These are phyloP conservation scores for Acromyrmex echinatior DNA, from an alignment of 1,140 invertebrate genomes.

Conservation along the genomic window DNA sequence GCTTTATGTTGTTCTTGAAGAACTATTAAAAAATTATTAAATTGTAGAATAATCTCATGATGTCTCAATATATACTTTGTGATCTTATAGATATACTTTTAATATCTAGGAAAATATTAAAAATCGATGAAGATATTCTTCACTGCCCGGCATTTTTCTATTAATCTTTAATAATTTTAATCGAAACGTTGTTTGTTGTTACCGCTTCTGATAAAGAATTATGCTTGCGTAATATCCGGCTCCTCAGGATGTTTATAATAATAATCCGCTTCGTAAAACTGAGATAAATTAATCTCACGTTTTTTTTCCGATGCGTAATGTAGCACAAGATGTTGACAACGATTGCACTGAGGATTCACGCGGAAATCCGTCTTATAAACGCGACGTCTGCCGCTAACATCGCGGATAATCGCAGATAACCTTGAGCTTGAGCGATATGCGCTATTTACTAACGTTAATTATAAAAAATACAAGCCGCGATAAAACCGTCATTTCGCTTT, in stretches of 20 bases:
- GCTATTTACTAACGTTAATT: constrained; percentile 49
- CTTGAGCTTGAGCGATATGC: constrained; percentile 69
- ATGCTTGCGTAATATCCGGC: neutral
- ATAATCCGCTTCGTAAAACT: neutral
- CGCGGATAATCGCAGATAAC: constrained; percentile 24
- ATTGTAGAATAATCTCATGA: neutral
- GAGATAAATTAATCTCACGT: neutral
- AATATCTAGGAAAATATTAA: neutral
- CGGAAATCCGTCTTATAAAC: constrained; percentile 56
- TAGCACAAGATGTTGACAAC: neutral
- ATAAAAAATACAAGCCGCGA: constrained; percentile 2
- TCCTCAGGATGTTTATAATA: neutral
- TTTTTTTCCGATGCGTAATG: neutral
- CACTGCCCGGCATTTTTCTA: neutral
- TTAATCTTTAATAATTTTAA: neutral
- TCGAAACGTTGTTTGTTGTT: neutral
- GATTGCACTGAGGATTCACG: constrained; percentile 30
- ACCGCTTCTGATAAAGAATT: neutral
- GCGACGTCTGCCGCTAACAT: neutral
- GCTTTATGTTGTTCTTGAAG: neutral
- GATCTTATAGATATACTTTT: neutral
- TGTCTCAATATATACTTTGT: neutral
- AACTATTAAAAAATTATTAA: neutral
- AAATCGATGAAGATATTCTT: neutral
- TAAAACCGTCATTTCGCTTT: neutral